Evolutionary conservation across 2,113 vertebrate species (phyloP), one percentile per base, ranked within the genome.

Genomic region (Menura novaehollandiae): DNA sequence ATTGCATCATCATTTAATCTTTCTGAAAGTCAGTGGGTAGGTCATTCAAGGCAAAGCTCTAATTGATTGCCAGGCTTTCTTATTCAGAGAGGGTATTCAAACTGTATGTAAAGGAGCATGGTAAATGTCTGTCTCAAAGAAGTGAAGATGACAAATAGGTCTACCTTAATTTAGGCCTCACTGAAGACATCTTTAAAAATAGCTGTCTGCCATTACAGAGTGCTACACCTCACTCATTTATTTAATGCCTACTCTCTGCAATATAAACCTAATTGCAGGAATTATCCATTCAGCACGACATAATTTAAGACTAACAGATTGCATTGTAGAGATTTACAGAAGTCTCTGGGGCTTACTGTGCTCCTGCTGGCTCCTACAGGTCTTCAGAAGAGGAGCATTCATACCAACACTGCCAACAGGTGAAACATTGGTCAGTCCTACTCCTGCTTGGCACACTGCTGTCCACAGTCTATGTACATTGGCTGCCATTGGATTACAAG

Each of bases 221-320:
- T 82, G 80, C 68, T 92, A 52, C 79, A 83, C 33, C 76, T 90
- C 73, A 56, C 53, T 94, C 84, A 52, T 81, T 91, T 86, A 90
- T 88, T 95, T 85, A 88, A 93, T 91, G 73, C 39, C 58, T 84
- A 9, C 33, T 58, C 49, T 96, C 67, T 85, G 49, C 60, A 55
- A 72, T 88, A 85, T 43, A 95, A 94, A 83, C 49, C 44, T 91
- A 93, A 96, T 94, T 89, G 93, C 63, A 88, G 35, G 93, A 75
- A 94, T 39, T 19, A 95, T 88, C 83, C 47, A 78, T 91, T 71
- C 87, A 85, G 76, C 75, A 94, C 90, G 88, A 43, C n/a, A 55
- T 68, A 52, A 95, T 96, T 91, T 71, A 84, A 88, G 43, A 90
- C 58, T 32, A 91, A 81, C 27, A 90, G 84, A 53, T 58, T 72